Evolutionary conservation across 53 echinoderm and acorn worm genomes (phyloP).

Genomic region (Arbacia lixula): DNA sequence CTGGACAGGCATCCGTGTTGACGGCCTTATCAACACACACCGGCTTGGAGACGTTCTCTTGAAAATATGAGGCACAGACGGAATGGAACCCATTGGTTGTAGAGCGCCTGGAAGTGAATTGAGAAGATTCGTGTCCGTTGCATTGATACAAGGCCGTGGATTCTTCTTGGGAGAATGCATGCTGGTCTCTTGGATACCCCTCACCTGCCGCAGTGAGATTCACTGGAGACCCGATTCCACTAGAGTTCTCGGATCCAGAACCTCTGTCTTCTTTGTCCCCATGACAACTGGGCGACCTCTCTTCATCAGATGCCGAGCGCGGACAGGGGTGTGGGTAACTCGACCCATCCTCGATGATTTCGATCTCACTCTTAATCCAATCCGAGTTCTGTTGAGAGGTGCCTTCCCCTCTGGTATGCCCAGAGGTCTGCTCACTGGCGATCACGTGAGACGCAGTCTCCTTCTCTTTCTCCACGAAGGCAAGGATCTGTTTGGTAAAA

Average conservation of each 20-base stretch:
- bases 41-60: neutral
- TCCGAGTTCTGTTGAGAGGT: slow-evolving; percentile 13
- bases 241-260: slow-evolving; percentile 20
- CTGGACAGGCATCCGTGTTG: slow-evolving; percentile 12
- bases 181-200: neutral
- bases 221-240: neutral
- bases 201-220: neutral
- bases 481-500: slow-evolving; percentile 39
- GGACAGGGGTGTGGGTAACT: neutral
- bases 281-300: slow-evolving; percentile 1
- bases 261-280: neutral
- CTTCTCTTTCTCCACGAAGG: slow-evolving; percentile 24
- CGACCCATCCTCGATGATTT: neutral
- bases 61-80: neutral
- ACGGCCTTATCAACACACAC: slow-evolving; percentile 30
- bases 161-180: neutral
- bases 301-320: slow-evolving; percentile 43
- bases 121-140: neutral
- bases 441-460: slow-evolving; percentile 49
- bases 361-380: slow-evolving; percentile 18
- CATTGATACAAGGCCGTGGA: neutral
- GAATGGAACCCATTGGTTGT: neutral
- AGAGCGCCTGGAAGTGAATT: neutral
- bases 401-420: neutral
- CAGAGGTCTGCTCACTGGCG: slow-evolving; percentile 41